A percentile compares a stretch with the other conserved stretches of the same genome.
Evolutionary conservation across 2,797 vertebrate species (phyloP).

Genomic region (Moxostoma hubbsi): DNA sequence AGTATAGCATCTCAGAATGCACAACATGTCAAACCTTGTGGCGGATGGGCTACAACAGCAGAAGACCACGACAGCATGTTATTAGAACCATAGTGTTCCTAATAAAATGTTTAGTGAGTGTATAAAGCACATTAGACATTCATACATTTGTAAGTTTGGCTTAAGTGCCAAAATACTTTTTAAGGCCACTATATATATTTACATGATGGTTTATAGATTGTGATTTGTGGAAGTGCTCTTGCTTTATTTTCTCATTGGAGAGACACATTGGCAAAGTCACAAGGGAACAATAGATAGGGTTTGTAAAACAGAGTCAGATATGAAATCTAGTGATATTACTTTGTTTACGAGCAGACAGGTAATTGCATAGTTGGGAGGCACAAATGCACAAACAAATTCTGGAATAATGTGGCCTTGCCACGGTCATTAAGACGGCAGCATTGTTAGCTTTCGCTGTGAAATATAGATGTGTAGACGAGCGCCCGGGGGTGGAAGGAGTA

Average conservation of each 20-base stretch:
- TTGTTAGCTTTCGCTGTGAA: conserved; percentile 56
- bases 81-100: too few relatives aligned
- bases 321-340: conserved; percentile 33
- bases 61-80: too few relatives aligned
- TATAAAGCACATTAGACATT: too few relatives aligned
- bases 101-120: too few relatives aligned
- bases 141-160: too few relatives aligned
- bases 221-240: conserved; percentile 11
- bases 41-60: too few relatives aligned
- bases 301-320: conserved; percentile 32
- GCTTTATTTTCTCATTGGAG: not conserved
- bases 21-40: too few relatives aligned
- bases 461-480: conserved; percentile 45
- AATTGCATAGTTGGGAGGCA: conserved; percentile 36
- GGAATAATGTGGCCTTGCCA: conserved; percentile 46
- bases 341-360: conserved; percentile 33
- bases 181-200: not conserved
- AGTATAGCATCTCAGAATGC: too few relatives aligned
- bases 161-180: not conserved
- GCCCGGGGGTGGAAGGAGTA: conserved; percentile 43
- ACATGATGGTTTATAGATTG: conserved; percentile 8
- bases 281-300: conserved; percentile 23
- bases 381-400: conserved; percentile 50
- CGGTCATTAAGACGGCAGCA: conserved; percentile 53
- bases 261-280: not conserved